Evolutionary conservation across 2,797 vertebrate genomes (phyloP).

Genomic region (Gymnothorax reevesii): DNA sequence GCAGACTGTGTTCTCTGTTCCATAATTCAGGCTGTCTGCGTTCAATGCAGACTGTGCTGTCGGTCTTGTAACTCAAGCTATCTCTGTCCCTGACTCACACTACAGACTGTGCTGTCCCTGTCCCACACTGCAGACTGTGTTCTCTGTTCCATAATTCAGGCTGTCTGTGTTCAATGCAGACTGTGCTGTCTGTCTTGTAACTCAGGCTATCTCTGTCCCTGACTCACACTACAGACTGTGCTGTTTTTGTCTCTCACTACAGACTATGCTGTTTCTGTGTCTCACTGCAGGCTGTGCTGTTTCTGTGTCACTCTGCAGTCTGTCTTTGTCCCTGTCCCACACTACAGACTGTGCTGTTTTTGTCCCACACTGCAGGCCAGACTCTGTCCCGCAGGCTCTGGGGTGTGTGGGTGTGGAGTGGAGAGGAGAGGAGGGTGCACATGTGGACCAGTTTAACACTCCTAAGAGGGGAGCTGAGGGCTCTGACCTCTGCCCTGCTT

Average conservation of each 20-base stretch:
- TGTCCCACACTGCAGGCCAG: not conserved
- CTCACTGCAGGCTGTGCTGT: not conserved
- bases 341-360: not conserved
- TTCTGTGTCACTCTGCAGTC: not conserved
- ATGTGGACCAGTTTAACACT: conserved; percentile 37
- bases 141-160: no score
- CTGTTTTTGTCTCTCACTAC: not conserved
- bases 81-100: not conserved
- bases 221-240: not conserved
- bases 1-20: not conserved
- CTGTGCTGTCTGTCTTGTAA: not conserved
- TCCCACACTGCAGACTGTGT: not conserved
- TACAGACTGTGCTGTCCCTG: not conserved
- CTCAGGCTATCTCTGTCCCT: not conserved
- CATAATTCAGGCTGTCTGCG: not conserved
- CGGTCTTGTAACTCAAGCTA: no score
- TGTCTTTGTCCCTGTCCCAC: not conserved
- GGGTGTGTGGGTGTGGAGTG: conserved; percentile 7
- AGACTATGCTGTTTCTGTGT: not conserved
- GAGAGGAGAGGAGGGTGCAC: not conserved
- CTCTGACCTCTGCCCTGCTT: conserved; percentile 49
- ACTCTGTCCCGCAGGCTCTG: not conserved
- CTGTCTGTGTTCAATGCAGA: no score
- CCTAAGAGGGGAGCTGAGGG: conserved; percentile 41
- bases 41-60: not conserved